Base-by-base conservation (phyloP, 2,888 invertebrate genomes). In the Portevinia maculata region DNA sequence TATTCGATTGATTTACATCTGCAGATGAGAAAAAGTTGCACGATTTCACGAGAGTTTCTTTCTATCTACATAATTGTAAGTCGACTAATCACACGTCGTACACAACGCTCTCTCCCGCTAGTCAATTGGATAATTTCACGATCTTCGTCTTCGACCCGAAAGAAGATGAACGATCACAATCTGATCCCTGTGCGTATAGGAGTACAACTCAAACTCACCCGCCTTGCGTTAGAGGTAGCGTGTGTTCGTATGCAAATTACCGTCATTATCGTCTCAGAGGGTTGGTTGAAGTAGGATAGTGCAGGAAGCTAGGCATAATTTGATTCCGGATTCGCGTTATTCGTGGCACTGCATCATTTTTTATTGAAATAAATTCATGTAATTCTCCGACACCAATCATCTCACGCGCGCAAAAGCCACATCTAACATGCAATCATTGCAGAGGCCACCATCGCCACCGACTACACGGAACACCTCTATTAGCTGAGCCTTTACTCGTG, bases 311-410 rank as follows among this genome's bases (percentile, higher is more conserved):
- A 3, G 24, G 24, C 24, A 17, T 24, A 46, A 28, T 59, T 67
- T 60, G 46, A 81, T 75, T 81, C 79, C 79, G 70, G 64, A 69
- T 71, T 78, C 60, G 28, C 34, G 37, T 34, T 50, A 53, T 76
- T 55, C 67, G 34, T 46, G 48, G 62, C 52, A 69, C 76, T 84
- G 84, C 53, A 79, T 79, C 62, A 84, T 84, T 79, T 81, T 76
- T 79, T 84, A 84, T 84, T 78, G 84, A 79, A 84, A 84, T 79
- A 84, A 79, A 84, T 84, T 79, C 79, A 79, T 84, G 84, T 84
- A 84, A 84, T 84, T 84, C 79, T 41, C 57, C 74, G 52, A 50
- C 71, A 83, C 71, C 83, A 83, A 78, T 76, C 84, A 79, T 78
- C 73, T 79, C 79, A 84, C 73, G 69, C 79, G 79, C 64, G 62